Percentiles rank a stretch among this genome's conserved stretches.
Evolutionary conservation across 2,888 invertebrate genomes (phyloP).

Genomic region (Ophion obscuratus): DNA sequence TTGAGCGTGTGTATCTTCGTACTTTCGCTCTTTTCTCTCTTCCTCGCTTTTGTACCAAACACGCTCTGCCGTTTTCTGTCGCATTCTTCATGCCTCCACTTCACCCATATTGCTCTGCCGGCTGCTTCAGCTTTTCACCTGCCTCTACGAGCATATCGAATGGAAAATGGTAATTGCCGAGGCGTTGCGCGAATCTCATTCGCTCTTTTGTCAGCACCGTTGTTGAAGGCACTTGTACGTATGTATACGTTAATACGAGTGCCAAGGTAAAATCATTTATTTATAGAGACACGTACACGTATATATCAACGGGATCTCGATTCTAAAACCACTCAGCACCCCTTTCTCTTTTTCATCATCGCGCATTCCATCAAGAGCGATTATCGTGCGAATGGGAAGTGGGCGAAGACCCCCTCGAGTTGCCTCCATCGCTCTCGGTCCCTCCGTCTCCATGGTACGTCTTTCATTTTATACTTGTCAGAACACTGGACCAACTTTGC

Average conservation of each 20-base stretch:
- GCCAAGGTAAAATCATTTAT: constrained; percentile 1
- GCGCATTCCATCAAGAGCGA: constrained; percentile 27
- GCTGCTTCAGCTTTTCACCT: constrained; percentile 22
- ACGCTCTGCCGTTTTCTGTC: not conserved
- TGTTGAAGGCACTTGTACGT: constrained; percentile 3
- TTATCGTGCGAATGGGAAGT: constrained; percentile 23
- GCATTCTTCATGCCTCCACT: not conserved
- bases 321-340: constrained; percentile 1
- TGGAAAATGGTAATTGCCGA: constrained; percentile 61
- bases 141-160: constrained; percentile 45
- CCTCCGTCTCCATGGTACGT: not conserved
- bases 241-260: not conserved
- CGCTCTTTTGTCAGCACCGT: constrained; percentile 43
- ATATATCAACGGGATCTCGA: not conserved
- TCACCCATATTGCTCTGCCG: not conserved
- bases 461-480: not conserved
- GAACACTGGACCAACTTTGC: constrained; percentile 14
- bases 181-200: constrained; percentile 36
- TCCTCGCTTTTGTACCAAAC: not conserved
- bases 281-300: not conserved
- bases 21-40: not conserved
- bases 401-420: constrained; percentile 11
- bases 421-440: not conserved
- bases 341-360: constrained; percentile 9
- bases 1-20: not conserved